A percentile compares a stretch with the other conserved stretches of the same genome.
These are phyloP conservation scores for Platichthys stellatus DNA, from an alignment of 2,113 vertebrate species.

Conservation along the genomic window DNA sequence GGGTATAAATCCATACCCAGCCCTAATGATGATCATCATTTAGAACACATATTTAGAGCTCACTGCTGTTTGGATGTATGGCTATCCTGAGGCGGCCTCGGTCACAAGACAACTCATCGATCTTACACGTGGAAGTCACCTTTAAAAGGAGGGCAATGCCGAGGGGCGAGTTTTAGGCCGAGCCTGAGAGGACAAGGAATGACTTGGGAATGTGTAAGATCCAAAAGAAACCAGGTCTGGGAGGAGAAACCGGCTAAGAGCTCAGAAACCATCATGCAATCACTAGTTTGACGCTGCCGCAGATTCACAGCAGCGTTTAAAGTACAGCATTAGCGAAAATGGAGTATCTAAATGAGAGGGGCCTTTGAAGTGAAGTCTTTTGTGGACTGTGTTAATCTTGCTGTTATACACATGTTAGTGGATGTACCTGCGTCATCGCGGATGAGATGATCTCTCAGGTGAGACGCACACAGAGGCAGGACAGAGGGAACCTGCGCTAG, in stretches of 20 bases:
- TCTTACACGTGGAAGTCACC: slow-evolving; percentile 68
- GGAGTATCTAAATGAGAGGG: slow-evolving; percentile 9
- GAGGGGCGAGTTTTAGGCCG: slow-evolving; percentile 33
- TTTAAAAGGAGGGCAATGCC: slow-evolving; percentile 51
- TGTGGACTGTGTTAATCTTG: not conserved
- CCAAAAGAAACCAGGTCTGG: not conserved
- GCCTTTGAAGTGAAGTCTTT: slow-evolving; percentile 38
- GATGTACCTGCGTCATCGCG: not conserved
- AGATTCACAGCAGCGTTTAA: not conserved
- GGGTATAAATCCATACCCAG: slow-evolving; percentile 72
- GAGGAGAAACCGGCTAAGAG: not conserved
- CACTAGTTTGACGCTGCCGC: slow-evolving; percentile 8
- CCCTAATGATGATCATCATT: slow-evolving; percentile 75
- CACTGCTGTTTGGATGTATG: slow-evolving; percentile 67
- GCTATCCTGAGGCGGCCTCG: slow-evolving; percentile 61
- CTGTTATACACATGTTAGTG: slow-evolving; percentile 6
- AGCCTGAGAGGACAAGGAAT: slow-evolving; percentile 7
- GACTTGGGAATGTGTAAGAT: not conserved
- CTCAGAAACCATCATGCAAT: not conserved
- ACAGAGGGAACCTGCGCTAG: slow-evolving; percentile 28
- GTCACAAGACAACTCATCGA: slow-evolving; percentile 69
- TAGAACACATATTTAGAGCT: slow-evolving; percentile 70
- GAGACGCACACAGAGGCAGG: not conserved
- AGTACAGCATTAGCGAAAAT: slow-evolving; percentile 19
- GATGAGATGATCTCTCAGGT: not conserved